Percentiles rank a stretch among this genome's conserved stretches.
These are phyloP conservation scores for Tinea semifulvella DNA, from an alignment of 2,888 invertebrate species.

Conservation along the genomic window DNA sequence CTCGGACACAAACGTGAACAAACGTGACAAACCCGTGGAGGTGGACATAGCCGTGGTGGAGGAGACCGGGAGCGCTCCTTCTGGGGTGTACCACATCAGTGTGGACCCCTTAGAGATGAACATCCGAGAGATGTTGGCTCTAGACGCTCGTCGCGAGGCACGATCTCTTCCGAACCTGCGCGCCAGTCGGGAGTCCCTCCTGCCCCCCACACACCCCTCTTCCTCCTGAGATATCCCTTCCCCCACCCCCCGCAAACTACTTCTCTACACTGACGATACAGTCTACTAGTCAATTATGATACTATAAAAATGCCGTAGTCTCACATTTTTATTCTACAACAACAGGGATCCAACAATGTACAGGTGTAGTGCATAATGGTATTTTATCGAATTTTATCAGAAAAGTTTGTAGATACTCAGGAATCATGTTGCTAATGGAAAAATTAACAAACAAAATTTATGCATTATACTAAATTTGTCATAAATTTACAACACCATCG, in stretches of 20 bases:
- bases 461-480: too few relatives aligned
- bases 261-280: slow-evolving; percentile 49
- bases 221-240: slow-evolving; percentile 49
- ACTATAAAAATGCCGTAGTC: too few relatives aligned
- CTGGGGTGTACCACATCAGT: slow-evolving; percentile 51
- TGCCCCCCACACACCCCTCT: slow-evolving; percentile 35
- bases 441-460: too few relatives aligned
- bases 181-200: slow-evolving; percentile 72
- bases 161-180: slow-evolving; percentile 75
- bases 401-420: too few relatives aligned
- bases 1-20: slow-evolving; percentile 41
- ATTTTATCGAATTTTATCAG: too few relatives aligned
- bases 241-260: slow-evolving; percentile 46
- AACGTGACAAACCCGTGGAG: slow-evolving; percentile 19
- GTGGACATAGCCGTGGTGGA: slow-evolving; percentile 8
- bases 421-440: too few relatives aligned
- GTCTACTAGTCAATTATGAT: slow-evolving; percentile 30
- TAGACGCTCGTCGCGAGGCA: slow-evolving; percentile 57
- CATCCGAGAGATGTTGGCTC: slow-evolving; percentile 47
- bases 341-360: too few relatives aligned
- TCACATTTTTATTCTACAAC: too few relatives aligned
- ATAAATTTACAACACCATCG: too few relatives aligned
- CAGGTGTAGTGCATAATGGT: too few relatives aligned
- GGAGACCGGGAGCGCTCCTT: slow-evolving; percentile 21
- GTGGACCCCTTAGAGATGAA: slow-evolving; percentile 50